Base-by-base conservation (phyloP, 2,888 invertebrate species). In the Zaprionus bogoriensis region DNA sequence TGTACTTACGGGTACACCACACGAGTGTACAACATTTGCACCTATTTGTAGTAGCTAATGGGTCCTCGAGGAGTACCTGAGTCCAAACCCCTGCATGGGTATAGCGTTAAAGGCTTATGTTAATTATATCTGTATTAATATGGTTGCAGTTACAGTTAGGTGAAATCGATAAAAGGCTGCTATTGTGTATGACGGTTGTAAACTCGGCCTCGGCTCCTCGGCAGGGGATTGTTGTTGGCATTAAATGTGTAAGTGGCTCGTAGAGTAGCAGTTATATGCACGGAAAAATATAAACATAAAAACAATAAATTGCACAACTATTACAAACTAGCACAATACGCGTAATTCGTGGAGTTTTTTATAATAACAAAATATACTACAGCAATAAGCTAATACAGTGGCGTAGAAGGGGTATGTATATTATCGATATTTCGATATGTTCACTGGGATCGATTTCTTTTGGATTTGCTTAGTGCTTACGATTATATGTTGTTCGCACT, bases 81-180 rank as follows among this genome's bases (percentile, higher is more conserved):
- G 27, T 52, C 10, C 39, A 27, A 17, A 36, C 25, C 19, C 22
- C 41, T 25, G 53, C 39, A 48, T 47, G 54, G 17, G 12, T 48
- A 27, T 27, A 19, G 20, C 12, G 28, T n/a, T 42, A 10, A 9
- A 38, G 22, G 47, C 28, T 62, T 62, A 51, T 68, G 51, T 62
- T 50, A 70, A 58, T 45, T 48, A 38, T 14, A 10, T 45, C 44
- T 48, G 19, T 41, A 42, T 52, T 65, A 55, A 54, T 63, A 55
- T 54, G 42, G 52, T 59, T n/a, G n/a, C n/a, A n/a, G n/a, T 36
- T 36, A 36, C 32, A 50, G 50, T 74, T 20, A 55, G 51, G 65
- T 78, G 67, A 66, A 85, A 84, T 85, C 79, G 85, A 81, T 85
- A 67, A 68, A 50, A 46, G 45, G 46, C 46, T 55, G 25, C 52